A percentile compares a stretch with the other conserved stretches of the same genome.
phyloP scores from a whole-genome alignment of 2,888 invertebrate genomes.

The Phrixothrix hirtus region DNA sequence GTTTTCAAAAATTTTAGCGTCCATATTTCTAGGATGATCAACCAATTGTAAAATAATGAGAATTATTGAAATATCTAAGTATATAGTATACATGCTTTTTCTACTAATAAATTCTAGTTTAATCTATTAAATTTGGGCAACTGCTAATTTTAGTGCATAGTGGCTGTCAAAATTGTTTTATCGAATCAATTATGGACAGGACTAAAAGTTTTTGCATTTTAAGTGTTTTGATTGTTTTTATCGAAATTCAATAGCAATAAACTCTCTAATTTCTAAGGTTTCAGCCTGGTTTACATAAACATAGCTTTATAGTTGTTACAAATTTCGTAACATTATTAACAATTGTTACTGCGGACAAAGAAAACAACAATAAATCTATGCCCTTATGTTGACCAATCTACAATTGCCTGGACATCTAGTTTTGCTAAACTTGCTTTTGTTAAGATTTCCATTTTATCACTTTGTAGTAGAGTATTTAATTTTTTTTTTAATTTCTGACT shows the following conservation, averaged over 20 bases:
- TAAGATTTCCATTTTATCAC: neutral
- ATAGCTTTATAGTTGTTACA: neutral
- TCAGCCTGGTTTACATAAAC: neutral
- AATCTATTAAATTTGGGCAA: neutral
- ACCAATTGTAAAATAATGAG: neutral
- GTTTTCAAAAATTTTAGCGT: neutral
- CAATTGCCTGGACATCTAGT: neutral
- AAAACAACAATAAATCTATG: neutral
- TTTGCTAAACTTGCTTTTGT: neutral
- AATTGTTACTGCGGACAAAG: neutral
- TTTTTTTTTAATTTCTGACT: neutral
- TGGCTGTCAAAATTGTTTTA: neutral
- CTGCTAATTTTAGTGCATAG: neutral
- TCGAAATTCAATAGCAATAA: neutral
- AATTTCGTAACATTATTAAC: neutral
- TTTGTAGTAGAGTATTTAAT: neutral
- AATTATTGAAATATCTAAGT: neutral
- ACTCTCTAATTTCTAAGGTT: neutral
- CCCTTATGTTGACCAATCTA: neutral
- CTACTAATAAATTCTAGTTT: neutral
- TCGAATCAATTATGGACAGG: too few species aligned
- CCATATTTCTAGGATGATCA: neutral
- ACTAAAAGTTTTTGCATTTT: neutral
- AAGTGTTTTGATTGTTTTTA: neutral
- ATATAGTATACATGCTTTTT: neutral